Evolutionary conservation across 2,888 invertebrate species (phyloP).

Genomic region (Amorpha juglandis): DNA sequence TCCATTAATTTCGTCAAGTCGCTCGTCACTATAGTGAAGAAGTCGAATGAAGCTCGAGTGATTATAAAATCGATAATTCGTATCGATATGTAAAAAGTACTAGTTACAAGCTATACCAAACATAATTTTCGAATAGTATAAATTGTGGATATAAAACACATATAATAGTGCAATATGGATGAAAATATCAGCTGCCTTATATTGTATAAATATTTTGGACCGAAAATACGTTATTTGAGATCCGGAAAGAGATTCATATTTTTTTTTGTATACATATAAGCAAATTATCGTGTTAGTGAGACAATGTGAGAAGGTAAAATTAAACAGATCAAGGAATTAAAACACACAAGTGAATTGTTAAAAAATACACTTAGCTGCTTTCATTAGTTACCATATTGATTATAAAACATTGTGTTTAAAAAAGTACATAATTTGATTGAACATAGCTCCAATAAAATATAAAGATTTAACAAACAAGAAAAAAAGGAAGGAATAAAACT

Average conservation of each 20-base stretch:
- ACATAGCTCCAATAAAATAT: not conserved
- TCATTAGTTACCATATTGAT: not conserved
- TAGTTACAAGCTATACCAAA: not conserved
- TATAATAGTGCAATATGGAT: not conserved
- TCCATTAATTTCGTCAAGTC: not conserved
- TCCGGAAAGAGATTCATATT: slow-evolving; percentile 13
- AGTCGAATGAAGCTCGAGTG: not conserved
- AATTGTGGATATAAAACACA: not conserved
- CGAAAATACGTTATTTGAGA: not conserved
- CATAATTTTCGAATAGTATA: not conserved
- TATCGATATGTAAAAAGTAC: slow-evolving; percentile 1
- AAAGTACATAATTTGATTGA: not conserved
- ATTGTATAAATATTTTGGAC: not conserved
- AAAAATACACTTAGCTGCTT: not conserved
- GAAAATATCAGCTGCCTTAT: too few relatives aligned
- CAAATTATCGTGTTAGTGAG: not conserved
- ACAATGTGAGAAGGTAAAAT: not conserved
- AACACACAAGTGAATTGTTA: not conserved
- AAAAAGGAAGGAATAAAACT: not conserved
- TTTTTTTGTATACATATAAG: not conserved
- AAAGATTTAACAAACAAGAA: not conserved
- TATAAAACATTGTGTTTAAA: not conserved
- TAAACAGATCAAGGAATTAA: not conserved
- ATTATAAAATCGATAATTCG: not conserved
- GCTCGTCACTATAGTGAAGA: not conserved